Percentiles rank a stretch among this genome's conserved stretches.
These are phyloP conservation scores for Antennarius maculatus DNA, from an alignment of 2,797 vertebrate species.

Conservation along the genomic window DNA sequence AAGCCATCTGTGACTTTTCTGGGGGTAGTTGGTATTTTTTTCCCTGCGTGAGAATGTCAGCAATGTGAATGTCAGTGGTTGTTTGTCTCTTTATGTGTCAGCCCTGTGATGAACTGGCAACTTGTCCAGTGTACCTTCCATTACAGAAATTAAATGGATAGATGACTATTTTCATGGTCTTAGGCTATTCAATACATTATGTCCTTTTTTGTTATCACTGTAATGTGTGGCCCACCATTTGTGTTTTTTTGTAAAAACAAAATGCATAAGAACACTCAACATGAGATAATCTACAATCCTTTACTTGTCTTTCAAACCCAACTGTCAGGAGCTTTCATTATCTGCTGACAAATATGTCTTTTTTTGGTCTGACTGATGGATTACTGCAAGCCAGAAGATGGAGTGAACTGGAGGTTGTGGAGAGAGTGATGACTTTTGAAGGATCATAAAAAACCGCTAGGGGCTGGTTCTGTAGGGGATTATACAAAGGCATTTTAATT, in stretches of 20 bases:
- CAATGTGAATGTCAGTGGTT: too few relatives aligned
- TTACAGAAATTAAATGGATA: too few relatives aligned
- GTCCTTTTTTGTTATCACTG: not conserved
- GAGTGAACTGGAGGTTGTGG: constrained; percentile 65
- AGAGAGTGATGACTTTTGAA: constrained; percentile 78
- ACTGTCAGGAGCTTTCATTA: constrained; percentile 63
- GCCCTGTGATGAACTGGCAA: too few relatives aligned
- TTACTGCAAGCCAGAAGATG: constrained; percentile 53
- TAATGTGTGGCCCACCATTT: not conserved
- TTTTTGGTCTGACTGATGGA: constrained; percentile 62
- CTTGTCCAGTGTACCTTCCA: too few relatives aligned
- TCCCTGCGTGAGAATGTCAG: too few relatives aligned
- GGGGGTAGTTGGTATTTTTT: too few relatives aligned
- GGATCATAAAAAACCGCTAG: constrained; percentile 78
- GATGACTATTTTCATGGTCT: not conserved
- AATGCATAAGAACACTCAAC: constrained; percentile 8
- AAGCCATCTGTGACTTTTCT: too few relatives aligned
- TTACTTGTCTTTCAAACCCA: constrained; percentile 26
- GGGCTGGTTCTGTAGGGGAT: constrained; percentile 70
- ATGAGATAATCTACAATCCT: not conserved
- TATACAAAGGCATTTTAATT: constrained; percentile 81
- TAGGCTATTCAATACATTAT: too few relatives aligned
- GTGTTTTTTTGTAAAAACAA: not conserved
- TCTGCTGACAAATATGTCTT: constrained; percentile 72
- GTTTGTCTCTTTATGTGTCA: too few relatives aligned